Evolutionary conservation across 2,797 vertebrate genomes (phyloP), one percentile per base, ranked within the genome.

Genomic region (Brachyrhaphis roseni): DNA sequence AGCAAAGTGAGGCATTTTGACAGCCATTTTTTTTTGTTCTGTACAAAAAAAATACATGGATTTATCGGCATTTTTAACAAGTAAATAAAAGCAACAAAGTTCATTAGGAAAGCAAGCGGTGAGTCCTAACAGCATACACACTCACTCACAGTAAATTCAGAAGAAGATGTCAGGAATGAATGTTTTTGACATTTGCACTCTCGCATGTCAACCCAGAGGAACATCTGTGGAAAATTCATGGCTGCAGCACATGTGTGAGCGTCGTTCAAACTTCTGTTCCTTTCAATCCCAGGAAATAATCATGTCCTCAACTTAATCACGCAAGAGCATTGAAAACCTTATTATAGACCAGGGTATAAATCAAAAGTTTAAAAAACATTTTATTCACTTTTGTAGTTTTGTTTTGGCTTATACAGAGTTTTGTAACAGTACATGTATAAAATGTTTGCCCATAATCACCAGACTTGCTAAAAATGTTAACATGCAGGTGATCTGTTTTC

Each of bases 141-240:
- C 15, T 11, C n/a, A 62, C 4, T 41, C 7, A n/a, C 53, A 62
- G n/a, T 62, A 76, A 76, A 76, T 55, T 53, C 28, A 62, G 55
- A 62, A 62, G 41, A 78, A 78, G 77, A 47, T 26, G 51, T 62
- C 75, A 68, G 62, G 26, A 70, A 36, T n/a, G 34, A 51, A 39
- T 0, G 13, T n/a, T 51, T 49, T 13, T 49, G 43, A 76, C 45
- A 76, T 36, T 49, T 76, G 43, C 59, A 41, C 39, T 26, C 49
- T 77, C 36, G 8, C 34, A 11, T 45, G 41, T 23, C 5, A 2
- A 20, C 39, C 46, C 26, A n/a, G 20, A 20, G 47, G 43, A 62
- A 20, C 70, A 78, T 49, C 23, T 41, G 55, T 43, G 59, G 45
- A 41, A 66, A 51, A 41, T 43, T 51, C 45, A 74, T 16, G 46